Conservation (phyloP, 1,140 invertebrate species). For the fruit fly (Drosophila melanogaster) region Release_6_plus_ISO1_MT NC_004354.4:5888501-5889000, state of each 20-base stretch:
- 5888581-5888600: conserved; percentile 22
- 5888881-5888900: conserved; percentile 15
- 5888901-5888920: conserved; percentile 17
- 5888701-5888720: conserved; percentile 16
- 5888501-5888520: neutral
- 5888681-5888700: conserved; percentile 17
- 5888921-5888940: conserved; percentile 2
- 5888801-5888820: neutral
- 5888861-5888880: neutral
- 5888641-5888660: conserved; percentile 6
- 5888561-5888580: conserved; percentile 15
- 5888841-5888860: neutral
- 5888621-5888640: neutral
- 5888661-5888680: conserved; percentile 19
- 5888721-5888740: conserved; percentile 15
- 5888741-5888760: conserved; percentile 32
- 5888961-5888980: conserved; percentile 38
- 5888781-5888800: conserved; percentile 12
- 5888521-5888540: conserved; percentile 13
- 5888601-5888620: conserved; percentile 29
- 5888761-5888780: conserved; percentile 13
- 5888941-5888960: conserved; percentile 5
- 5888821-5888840: neutral
- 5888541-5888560: conserved; percentile 28
- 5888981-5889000: conserved; percentile 24